A percentile compares a stretch with the other conserved stretches of the same genome.
These are phyloP conservation scores for Meganola albula DNA, from an alignment of 2,888 invertebrate genomes.

Conservation along the genomic window DNA sequence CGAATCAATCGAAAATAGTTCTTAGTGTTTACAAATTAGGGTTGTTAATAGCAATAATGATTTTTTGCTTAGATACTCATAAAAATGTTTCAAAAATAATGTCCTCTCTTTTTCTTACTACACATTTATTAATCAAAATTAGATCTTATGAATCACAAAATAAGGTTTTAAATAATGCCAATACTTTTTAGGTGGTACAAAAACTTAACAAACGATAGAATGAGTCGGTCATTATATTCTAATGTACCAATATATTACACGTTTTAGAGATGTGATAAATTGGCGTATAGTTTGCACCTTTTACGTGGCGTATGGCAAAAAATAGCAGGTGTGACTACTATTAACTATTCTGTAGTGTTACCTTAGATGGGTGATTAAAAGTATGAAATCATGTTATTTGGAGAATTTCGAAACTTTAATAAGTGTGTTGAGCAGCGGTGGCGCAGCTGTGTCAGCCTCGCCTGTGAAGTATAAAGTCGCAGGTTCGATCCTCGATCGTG, in stretches of 20 bases:
- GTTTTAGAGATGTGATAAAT: slow-evolving; percentile 62
- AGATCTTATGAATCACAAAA: slow-evolving; percentile 9
- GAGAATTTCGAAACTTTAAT: too few species aligned
- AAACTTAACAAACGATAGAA: slow-evolving; percentile 64
- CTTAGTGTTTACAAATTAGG: slow-evolving; percentile 14
- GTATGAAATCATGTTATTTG: too few species aligned
- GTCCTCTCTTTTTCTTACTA: too few species aligned
- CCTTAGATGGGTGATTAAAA: too few species aligned
- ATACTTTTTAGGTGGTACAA: slow-evolving; percentile 28
- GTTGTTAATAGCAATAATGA: not conserved
- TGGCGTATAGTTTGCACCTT: slow-evolving; percentile 47
- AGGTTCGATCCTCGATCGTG: too few species aligned
- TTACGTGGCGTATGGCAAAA: slow-evolving; percentile 40
- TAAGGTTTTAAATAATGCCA: slow-evolving; percentile 5
- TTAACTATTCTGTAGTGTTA: too few species aligned
- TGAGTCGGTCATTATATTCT: slow-evolving; percentile 67
- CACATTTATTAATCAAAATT: slow-evolving; percentile 11
- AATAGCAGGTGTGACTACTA: slow-evolving; percentile 58
- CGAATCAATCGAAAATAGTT: slow-evolving; percentile 8
- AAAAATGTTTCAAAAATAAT: too few species aligned
- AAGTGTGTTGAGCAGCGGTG: too few species aligned
- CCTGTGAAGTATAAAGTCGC: too few species aligned
- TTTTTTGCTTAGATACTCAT: too few species aligned
- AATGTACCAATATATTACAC: slow-evolving; percentile 72
- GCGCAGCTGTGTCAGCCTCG: too few species aligned